Base-by-base conservation (phyloP, 2,888 invertebrate genomes). In the Eupelmus urozonus region DNA sequence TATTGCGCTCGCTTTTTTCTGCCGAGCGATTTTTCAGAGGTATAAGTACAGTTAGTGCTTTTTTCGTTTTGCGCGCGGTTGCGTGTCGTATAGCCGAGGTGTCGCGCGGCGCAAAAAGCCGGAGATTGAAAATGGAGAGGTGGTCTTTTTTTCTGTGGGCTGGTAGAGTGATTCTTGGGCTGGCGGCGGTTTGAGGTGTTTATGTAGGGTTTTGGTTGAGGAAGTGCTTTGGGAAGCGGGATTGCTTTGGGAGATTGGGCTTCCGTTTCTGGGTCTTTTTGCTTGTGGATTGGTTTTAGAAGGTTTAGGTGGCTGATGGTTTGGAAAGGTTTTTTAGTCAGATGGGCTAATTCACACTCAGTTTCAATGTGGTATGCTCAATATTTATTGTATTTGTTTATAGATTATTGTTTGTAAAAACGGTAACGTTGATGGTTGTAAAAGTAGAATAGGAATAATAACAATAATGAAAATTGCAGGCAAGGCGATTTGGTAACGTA, bases 71-170 rank as follows among this genome's bases (percentile, higher is more conserved):
- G 55, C 16, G 49, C 55, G 23, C 20, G 55, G 9, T 7, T n/a
- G 18, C 9, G 23, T 13, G n/a, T 20, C 4, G 1, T 18, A 60
- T 5, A 34, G 9, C 3, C 3, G 9, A 45, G 13, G n/a, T n/a
- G 45, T 45, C 9, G 34, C 11, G 1, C 4, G 18, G 18, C 18
- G 34, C 18, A 13, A 42, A 42, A 40, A 40, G 23, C 23, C 62
- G 42, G 42, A 42, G 40, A 65, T 51, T 27, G 42, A 29, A 51
- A 65, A 65, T 29, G 20, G 20, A 53, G 11, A 20, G 53, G n/a
- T n/a, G n/a, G n/a, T 53, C n/a, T 49, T 16, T 11, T 49, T 9
- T n/a, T 20, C 11, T 11, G 53, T 2, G 16, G 18, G 20, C 3
- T 20, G 53, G 2, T 18, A 53, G 20, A 2, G 20, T 45, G 13